Conservation (phyloP, 2,797 vertebrate species). For the Diceros bicornis region DNA sequence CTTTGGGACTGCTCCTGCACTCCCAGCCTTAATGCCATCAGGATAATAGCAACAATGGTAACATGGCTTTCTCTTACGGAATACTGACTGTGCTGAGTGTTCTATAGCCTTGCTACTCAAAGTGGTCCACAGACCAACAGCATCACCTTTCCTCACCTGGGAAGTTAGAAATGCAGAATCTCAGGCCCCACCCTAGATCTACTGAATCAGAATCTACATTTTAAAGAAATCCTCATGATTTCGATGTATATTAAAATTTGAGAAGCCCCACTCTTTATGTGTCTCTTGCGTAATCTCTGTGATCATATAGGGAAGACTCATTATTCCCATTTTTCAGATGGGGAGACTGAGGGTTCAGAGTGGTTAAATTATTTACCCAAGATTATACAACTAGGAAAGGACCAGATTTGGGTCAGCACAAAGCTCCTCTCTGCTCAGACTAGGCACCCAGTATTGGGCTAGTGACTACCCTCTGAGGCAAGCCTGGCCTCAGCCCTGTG, state of each 20-base stretch:
- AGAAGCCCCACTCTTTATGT: background rate
- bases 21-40: background rate
- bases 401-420: background rate
- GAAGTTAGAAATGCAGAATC: background rate
- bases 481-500: background rate
- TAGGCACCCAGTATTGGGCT: background rate
- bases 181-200: background rate
- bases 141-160: background rate
- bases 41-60: background rate
- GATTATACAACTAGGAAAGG: background rate
- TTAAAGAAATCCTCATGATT: background rate
- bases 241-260: background rate
- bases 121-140: background rate
- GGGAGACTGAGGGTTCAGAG: background rate
- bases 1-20: background rate
- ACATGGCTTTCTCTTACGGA: background rate
- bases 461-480: background rate
- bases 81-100: background rate
- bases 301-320: background rate
- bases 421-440: background rate
- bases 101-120: background rate
- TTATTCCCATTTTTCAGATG: slow-evolving; percentile 4
- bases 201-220: background rate
- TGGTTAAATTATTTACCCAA: background rate
- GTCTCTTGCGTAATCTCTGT: background rate